A percentile compares a stretch with the other conserved stretches of the same genome.
These are phyloP conservation scores for Seira musarum DNA, from an alignment of 2,888 invertebrate genomes.

Conservation along the genomic window DNA sequence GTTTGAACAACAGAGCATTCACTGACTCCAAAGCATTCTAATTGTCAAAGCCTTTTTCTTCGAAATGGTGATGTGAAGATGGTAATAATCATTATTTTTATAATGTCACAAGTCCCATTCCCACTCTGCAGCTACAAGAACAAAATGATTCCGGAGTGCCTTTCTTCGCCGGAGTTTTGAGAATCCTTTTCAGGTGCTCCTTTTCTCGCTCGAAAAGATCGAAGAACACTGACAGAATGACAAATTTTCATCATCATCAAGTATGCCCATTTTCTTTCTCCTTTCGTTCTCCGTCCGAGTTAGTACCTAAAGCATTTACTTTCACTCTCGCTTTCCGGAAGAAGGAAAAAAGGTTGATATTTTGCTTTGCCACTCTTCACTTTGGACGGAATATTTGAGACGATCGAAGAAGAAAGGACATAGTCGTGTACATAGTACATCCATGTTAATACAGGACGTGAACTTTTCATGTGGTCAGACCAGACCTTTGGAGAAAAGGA, in stretches of 20 bases:
- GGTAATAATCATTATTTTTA: no score
- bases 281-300: neutral
- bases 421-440: no score
- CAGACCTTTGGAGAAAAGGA: slow-evolving; percentile 15
- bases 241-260: slow-evolving; percentile 41
- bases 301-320: no score
- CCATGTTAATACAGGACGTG: no score
- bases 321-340: no score
- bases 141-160: neutral
- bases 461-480: no score
- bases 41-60: neutral
- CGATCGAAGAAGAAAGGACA: no score
- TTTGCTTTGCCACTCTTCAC: no score
- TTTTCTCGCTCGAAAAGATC: slow-evolving; percentile 36
- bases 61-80: slow-evolving; percentile 6
- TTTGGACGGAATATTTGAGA: no score
- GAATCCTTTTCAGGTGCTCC: neutral
- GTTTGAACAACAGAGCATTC: no score
- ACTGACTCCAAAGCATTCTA: neutral
- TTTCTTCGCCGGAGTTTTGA: neutral
- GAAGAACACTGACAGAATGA: slow-evolving; percentile 46
- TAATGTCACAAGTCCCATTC: neutral
- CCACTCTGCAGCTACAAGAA: neutral
- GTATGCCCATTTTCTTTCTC: neutral
- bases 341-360: no score